phyloP scores from a whole-genome alignment of 2,797 vertebrate genomes.

The Enteromius treurensis region DNA sequence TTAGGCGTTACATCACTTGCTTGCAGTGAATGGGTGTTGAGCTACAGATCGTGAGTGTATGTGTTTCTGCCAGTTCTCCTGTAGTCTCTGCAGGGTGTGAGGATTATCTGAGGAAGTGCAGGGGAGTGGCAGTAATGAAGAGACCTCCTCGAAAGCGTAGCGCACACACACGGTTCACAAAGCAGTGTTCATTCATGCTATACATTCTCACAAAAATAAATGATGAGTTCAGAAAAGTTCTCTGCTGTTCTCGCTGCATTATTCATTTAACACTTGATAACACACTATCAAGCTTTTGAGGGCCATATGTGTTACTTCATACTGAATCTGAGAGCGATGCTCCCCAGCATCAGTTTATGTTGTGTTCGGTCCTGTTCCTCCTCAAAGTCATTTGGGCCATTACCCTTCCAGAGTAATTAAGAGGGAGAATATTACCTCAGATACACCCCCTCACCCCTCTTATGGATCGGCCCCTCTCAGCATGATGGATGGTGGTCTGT shows the following conservation, averaged over 20 bases:
- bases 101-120: conserved; percentile 86
- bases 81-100: conserved; percentile 64
- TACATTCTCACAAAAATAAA: conserved; percentile 54
- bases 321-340: not conserved
- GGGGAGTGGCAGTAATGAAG: conserved; percentile 76
- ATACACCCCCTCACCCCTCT: conserved; percentile 52
- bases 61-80: conserved; percentile 58
- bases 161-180: conserved; percentile 20
- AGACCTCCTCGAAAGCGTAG: conserved; percentile 67
- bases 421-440: conserved; percentile 64
- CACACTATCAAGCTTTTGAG: not conserved
- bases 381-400: conserved; percentile 63
- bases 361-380: conserved; percentile 49
- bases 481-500: conserved; percentile 79
- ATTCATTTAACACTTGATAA: not conserved
- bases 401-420: conserved; percentile 63
- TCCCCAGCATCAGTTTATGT: conserved; percentile 31
- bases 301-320: not conserved
- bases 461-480: conserved; percentile 67
- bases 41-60: conserved; percentile 59
- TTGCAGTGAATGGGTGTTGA: not conserved
- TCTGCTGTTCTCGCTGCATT: not conserved
- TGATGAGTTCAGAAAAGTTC: not conserved
- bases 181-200: conserved; percentile 73
- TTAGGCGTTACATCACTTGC: not conserved